Evolutionary conservation across 2,888 invertebrate genomes (phyloP).

Genomic region (Orthosia gothica): DNA sequence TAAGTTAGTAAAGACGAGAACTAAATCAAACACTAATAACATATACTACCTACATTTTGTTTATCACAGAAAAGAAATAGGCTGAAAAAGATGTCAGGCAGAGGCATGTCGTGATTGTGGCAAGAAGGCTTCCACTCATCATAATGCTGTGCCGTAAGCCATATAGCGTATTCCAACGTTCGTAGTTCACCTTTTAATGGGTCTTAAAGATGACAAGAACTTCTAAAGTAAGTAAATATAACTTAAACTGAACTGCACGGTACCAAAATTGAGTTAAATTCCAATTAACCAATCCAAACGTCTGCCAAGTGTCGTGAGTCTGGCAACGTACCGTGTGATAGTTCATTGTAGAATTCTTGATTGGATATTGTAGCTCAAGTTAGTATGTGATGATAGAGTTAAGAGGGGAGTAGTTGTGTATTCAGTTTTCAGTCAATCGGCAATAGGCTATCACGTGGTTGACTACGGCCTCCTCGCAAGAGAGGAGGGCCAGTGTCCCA

Average conservation of each 20-base stretch:
- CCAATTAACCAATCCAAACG: slow-evolving; percentile 24
- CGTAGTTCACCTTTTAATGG: slow-evolving; percentile 15
- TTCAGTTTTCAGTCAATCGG: not conserved
- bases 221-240: slow-evolving; percentile 18
- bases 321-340: not conserved
- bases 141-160: no score
- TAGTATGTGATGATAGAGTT: slow-evolving; percentile 4
- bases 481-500: no score
- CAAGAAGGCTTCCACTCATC: no score
- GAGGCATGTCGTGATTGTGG: no score
- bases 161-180: not conserved
- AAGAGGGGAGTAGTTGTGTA: not conserved
- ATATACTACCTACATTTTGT: no score
- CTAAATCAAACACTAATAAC: no score
- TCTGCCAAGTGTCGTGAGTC: slow-evolving; percentile 22
- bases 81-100: no score
- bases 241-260: slow-evolving; percentile 19
- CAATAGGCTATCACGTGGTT: no score
- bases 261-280: slow-evolving; percentile 19
- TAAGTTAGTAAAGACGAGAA: no score
- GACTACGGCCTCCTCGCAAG: no score
- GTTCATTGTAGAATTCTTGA: slow-evolving; percentile 12
- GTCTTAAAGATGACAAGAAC: slow-evolving; percentile 11
- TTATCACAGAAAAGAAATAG: no score
- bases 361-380: slow-evolving; percentile 14